phyloP scores from a whole-genome alignment of 2,888 invertebrate species.

The Apeira syringaria region DNA sequence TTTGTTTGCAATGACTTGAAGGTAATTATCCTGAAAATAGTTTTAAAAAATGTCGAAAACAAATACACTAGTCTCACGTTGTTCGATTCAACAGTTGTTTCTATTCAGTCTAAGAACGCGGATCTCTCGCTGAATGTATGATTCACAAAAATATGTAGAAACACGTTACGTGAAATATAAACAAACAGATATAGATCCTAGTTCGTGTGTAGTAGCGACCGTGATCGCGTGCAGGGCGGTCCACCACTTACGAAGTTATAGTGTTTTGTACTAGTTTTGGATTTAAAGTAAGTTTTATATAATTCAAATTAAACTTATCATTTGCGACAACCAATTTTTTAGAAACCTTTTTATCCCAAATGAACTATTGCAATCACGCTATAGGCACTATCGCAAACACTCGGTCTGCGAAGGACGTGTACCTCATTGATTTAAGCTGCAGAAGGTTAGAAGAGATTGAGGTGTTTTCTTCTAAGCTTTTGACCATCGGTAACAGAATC shows the following conservation, averaged over 20 bases:
- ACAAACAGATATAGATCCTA: constrained; percentile 13
- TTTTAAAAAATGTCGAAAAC: constrained; percentile 2
- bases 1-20: no score
- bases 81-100: constrained; percentile 8
- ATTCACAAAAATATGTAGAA: constrained; percentile 15
- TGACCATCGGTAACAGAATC: no score
- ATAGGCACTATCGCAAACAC: no score
- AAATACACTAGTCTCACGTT: constrained; percentile 4
- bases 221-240: neutral
- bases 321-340: no score
- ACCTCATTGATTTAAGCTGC: no score
- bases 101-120: constrained; percentile 9
- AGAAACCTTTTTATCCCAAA: no score
- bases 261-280: neutral
- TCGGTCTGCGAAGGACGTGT: no score
- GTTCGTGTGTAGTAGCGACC: constrained; percentile 1
- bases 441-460: no score
- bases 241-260: neutral
- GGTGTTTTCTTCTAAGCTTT: no score
- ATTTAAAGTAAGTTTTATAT: neutral
- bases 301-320: no score
- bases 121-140: constrained; percentile 14
- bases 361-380: no score
- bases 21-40: constrained; percentile 2
- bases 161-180: constrained; percentile 16